Conservation (phyloP, 2,888 invertebrate species). For the Linyphia triangularis region DNA sequence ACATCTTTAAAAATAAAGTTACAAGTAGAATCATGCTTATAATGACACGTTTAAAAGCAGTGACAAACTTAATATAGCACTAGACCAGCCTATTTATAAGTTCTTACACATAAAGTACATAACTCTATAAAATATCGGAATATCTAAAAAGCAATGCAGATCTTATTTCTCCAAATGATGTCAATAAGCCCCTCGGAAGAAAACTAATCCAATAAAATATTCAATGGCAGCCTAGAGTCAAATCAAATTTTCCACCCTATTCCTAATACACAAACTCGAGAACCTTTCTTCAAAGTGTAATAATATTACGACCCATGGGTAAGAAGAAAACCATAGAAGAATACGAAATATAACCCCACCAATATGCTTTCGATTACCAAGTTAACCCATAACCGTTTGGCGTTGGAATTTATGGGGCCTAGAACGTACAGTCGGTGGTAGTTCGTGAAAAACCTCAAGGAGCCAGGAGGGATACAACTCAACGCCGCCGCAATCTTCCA, state of each 20-base stretch:
- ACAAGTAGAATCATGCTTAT: no score
- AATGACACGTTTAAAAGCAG: no score
- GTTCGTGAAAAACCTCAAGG: neutral
- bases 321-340: slow-evolving; percentile 8
- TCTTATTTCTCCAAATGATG: no score
- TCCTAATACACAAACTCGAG: neutral
- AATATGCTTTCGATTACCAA: slow-evolving; percentile 34
- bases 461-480: slow-evolving; percentile 1
- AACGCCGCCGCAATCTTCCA: slow-evolving; percentile 40
- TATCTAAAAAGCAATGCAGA: no score
- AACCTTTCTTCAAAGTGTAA: neutral
- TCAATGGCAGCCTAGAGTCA: neutral
- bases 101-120: no score
- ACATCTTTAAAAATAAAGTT: no score
- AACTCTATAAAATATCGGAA: no score
- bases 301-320: slow-evolving; percentile 22
- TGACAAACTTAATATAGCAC: no score
- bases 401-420: slow-evolving; percentile 16
- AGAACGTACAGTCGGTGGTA: neutral
- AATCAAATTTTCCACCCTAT: neutral
- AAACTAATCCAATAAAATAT: neutral
- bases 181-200: neutral
- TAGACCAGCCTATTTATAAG: no score
- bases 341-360: neutral
- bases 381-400: slow-evolving; percentile 40